Base-by-base conservation (phyloP, 92 coral and sea anemone genomes). In the Diadumene lineata region DNA sequence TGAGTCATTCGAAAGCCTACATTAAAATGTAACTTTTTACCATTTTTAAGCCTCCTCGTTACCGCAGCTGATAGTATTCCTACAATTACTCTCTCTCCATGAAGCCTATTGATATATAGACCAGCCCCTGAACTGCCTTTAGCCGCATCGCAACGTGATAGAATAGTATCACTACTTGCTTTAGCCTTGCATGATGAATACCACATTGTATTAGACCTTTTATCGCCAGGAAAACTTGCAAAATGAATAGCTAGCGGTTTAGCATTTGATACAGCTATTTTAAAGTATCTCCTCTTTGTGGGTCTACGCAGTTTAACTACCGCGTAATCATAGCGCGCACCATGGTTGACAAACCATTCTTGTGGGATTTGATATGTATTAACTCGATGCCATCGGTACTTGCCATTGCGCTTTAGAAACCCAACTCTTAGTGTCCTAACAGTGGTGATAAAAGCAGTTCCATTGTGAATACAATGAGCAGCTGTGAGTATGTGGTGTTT, bases 391-490 rank as follows among this genome's bases (percentile, higher is more conserved):
- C 97, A 81, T 11, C 77, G 83, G 11, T 87, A 51, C 61, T 70
- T 84, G 0, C 90, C 90, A 60, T 56, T 71, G 18, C 78, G 76
- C 25, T 83, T 82, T 15, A 91, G 82, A 56, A 87, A 69, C 23
- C 93, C 98, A 16, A 94, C 93, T 56, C 69, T 81, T 30, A 94
- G 69, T 15, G 90, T 53, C 19, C 80, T 72, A 7, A 86, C 82
- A 13, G 73, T 79, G 0, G 75, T 43, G 30, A 74, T 81, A 34
- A 34, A 90, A 18, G 72, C 72, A 32, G 65, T 84, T 6, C 94
- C 92, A 60, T 92, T 74, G 62, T 94, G 97, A 57, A 94, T 80
- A 60, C 98, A 94, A 63, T 94, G 98, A n/a, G 98, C 98, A 1
- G 98, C 87, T 11, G 97, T 84, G 11, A 94, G 79, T 6, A 92